Conservation (phyloP, 2,797 vertebrate genomes). For the Arnoldichthys spilopterus region DNA sequence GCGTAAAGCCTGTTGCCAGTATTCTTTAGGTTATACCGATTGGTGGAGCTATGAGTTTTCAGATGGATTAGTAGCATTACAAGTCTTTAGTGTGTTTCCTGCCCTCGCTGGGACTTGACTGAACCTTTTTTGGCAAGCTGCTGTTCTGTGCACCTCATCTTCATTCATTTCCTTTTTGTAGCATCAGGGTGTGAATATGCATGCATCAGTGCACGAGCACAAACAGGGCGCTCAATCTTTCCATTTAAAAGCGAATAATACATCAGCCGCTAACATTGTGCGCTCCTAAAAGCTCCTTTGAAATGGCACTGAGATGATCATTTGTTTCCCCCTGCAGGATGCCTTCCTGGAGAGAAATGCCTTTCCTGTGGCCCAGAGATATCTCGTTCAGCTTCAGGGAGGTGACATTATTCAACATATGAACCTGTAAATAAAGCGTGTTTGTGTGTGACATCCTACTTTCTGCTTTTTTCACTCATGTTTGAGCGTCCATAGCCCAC, state of each 20-base stretch:
- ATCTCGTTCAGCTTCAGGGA: conserved; percentile 49
- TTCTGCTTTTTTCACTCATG: conserved; percentile 6
- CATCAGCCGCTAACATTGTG: not conserved
- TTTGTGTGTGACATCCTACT: conserved; percentile 6
- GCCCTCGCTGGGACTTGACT: not conserved
- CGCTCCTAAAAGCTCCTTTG: not conserved
- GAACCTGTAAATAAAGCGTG: conserved; percentile 43
- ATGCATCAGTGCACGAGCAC: not conserved
- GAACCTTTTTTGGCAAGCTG: not conserved
- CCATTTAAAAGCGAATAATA: not conserved
- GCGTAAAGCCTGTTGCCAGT: too few relatives aligned
- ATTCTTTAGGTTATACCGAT: too few relatives aligned
- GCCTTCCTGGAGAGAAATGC: conserved; percentile 47
- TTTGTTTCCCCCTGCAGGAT: conserved; percentile 43
- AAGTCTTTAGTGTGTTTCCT: too few relatives aligned
- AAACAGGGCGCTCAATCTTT: not conserved
- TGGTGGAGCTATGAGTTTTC: too few relatives aligned
- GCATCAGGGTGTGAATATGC: too few relatives aligned
- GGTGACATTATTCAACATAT: conserved; percentile 44
- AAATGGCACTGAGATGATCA: not conserved
- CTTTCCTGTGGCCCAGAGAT: conserved; percentile 48
- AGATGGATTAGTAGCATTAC: too few relatives aligned
- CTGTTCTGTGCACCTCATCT: not conserved
- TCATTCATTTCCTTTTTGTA: not conserved
- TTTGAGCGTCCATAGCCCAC: not conserved